phyloP scores from a whole-genome alignment of 2,113 vertebrate species.

The Hyperopisus bebe region DNA sequence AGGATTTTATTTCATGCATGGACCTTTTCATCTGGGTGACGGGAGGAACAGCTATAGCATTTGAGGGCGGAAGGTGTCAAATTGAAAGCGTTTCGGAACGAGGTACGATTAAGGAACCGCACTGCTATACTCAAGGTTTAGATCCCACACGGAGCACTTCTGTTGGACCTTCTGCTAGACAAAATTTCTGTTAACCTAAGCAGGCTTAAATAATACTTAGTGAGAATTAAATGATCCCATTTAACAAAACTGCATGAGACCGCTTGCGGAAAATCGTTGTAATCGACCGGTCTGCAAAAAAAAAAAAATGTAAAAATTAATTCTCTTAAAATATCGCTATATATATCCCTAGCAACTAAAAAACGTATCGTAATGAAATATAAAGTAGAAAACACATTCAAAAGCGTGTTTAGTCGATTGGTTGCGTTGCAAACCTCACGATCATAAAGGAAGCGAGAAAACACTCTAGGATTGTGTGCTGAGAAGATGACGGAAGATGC shows the following conservation, averaged over 20 bases:
- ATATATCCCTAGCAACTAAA: background rate
- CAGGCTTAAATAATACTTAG: background rate
- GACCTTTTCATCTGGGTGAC: background rate
- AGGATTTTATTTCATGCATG: background rate
- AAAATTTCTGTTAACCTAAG: background rate
- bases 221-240: background rate
- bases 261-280: background rate
- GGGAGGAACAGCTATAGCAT: background rate
- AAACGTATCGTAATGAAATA: background rate
- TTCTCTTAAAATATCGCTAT: background rate
- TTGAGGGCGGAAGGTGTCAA: background rate
- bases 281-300: background rate
- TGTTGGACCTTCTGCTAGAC: background rate
- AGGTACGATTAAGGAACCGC: background rate
- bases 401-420: background rate
- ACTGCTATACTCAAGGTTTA: background rate
- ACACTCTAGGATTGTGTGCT: background rate
- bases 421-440: background rate
- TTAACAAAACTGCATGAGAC: background rate
- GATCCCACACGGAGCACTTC: background rate
- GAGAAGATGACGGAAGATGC: background rate
- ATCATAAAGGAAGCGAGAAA: background rate
- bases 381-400: background rate
- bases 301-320: background rate
- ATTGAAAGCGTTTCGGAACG: background rate